phyloP scores from a whole-genome alignment of 2,797 vertebrate species.

The Crocidura indochinensis region DNA sequence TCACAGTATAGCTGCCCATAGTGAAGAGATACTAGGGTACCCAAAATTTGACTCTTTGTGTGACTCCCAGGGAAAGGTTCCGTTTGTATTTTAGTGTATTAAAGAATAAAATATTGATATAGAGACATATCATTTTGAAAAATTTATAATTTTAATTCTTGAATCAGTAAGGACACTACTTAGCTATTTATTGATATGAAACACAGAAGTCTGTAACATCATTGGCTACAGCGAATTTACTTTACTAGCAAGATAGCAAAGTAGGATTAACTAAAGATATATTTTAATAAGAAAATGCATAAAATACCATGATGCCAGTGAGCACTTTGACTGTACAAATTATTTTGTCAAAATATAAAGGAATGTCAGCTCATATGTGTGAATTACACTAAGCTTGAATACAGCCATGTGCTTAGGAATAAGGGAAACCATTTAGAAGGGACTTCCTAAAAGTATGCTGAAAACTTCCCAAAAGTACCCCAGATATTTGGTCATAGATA shows the following conservation, averaged over 20 bases:
- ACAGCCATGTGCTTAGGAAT: constrained; percentile 34
- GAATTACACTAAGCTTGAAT: constrained; percentile 62
- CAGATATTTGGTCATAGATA: constrained; percentile 76
- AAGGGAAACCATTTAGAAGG: constrained; percentile 48
- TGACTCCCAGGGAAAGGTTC: constrained; percentile 18
- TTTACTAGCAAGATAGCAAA: constrained; percentile 79
- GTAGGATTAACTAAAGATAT: constrained; percentile 83
- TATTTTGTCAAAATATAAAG: constrained; percentile 76
- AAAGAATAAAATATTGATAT: constrained; percentile 55
- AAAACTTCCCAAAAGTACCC: constrained; percentile 76
- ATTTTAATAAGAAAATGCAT: constrained; percentile 73
- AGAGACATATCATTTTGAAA: not conserved
- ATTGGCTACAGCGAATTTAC: constrained; percentile 75
- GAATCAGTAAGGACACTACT: constrained; percentile 70
- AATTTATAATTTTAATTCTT: constrained; percentile 66
- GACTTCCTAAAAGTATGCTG: constrained; percentile 51
- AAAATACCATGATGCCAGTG: constrained; percentile 75
- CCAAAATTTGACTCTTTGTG: not conserved
- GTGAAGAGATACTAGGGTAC: not conserved
- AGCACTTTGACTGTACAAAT: constrained; percentile 78
- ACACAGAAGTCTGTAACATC: constrained; percentile 74
- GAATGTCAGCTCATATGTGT: constrained; percentile 63
- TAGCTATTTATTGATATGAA: constrained; percentile 72
- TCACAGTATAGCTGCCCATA: not conserved
- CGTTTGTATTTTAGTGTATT: constrained; percentile 58